Base-by-base conservation (phyloP, 1,140 invertebrate species). In the Camponotus floridanus region DNA sequence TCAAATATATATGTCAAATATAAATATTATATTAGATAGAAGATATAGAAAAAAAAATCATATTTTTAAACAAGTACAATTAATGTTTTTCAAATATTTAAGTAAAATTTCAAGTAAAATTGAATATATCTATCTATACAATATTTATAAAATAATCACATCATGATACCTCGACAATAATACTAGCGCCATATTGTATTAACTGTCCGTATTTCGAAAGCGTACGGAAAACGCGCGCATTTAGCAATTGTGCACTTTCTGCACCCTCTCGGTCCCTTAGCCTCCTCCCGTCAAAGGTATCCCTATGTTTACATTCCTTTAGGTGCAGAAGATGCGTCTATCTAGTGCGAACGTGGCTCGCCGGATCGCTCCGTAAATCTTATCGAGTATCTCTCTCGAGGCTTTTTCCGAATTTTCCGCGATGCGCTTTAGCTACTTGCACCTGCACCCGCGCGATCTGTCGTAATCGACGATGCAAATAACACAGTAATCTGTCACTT, bases 381-480 rank as follows among this genome's bases (percentile, higher is more conserved):
- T 21, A 11, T 26, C 65, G 42, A 71, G 21, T 31, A 31, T 71
- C 7, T 36, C 62, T 65, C 64, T 18, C 11, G n/a, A 11, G 8
- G 7, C 8, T 18, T 6, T 45, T n/a, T 68, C 26, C 57, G 39
- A 4, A 33, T 76, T 39, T 36, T 9, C 59, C 4, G 21, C 45
- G 51, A 74, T 18, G 42, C 42, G 21, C n/a, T 15, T 26, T 26
- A 26, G 33, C 26, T 36, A 31, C 33, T 26, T 68, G 48, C 79
- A 81, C 64, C n/a, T 33, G 33, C 33, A 26, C 13, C 18, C 31
- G 31, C 8, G 31, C 7, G 5, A 13, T 61, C n/a, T 80, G 67
- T 73, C 48, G 79, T 81, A 81, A 81, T 81, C 36, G 79, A 31
- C 67, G 67, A 81, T 81, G n/a, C 67, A 81, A 73, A 81, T 64